phyloP scores from a whole-genome alignment of 2,888 invertebrate genomes.

The Loripinus fragilis region DNA sequence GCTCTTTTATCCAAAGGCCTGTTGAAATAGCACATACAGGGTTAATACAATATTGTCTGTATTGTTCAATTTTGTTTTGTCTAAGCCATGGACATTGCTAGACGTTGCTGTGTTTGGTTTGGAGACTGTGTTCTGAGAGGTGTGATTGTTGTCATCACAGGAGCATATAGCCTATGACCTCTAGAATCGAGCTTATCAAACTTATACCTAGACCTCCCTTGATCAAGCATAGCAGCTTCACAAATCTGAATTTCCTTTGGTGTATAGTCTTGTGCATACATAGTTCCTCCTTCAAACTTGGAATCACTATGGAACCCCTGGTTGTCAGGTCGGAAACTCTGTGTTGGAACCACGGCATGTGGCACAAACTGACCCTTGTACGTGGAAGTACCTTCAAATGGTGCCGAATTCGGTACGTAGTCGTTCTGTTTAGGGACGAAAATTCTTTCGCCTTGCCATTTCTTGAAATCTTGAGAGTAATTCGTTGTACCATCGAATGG shows the following conservation, averaged over 20 bases:
- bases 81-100: conserved; percentile 64
- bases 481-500: conserved; percentile 80
- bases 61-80: no score
- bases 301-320: conserved; percentile 61
- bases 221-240: conserved; percentile 79
- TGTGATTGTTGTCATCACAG: conserved; percentile 64
- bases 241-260: conserved; percentile 73
- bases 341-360: conserved; percentile 58
- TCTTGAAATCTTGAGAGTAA: conserved; percentile 77
- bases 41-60: no score
- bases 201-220: conserved; percentile 63
- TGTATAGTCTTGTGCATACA: conserved; percentile 77
- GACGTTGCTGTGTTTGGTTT: conserved; percentile 55
- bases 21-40: no score
- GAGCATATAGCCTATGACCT: conserved; percentile 80
- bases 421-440: conserved; percentile 66
- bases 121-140: conserved; percentile 47
- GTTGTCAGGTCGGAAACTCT: conserved; percentile 70
- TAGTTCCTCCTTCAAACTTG: conserved; percentile 77
- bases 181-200: conserved; percentile 73
- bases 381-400: conserved; percentile 81
- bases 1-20: no score
- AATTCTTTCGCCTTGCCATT: conserved; percentile 73
- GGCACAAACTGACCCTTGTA: conserved; percentile 75
- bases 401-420: conserved; percentile 80